A percentile compares a stretch with the other conserved stretches of the same genome.
Evolutionary conservation across 2,888 invertebrate genomes (phyloP).

Genomic region (Agrochola lota): DNA sequence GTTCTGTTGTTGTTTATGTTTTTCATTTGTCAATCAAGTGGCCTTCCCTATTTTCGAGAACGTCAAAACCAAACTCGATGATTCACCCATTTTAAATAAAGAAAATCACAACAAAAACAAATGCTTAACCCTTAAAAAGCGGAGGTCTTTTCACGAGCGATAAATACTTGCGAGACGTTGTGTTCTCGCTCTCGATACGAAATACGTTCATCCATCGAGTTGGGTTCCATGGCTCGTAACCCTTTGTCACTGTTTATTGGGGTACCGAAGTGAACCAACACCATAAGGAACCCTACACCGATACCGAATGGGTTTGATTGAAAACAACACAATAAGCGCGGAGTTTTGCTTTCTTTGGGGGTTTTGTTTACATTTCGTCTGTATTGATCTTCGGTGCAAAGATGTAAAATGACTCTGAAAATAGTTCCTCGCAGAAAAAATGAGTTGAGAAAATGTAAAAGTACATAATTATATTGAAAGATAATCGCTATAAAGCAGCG

Average conservation of each 20-base stretch:
- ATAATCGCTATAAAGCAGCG: not conserved
- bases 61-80: conserved; percentile 15
- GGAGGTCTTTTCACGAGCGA: conserved; percentile 47
- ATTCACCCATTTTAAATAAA: not conserved
- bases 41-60: not conserved
- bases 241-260: conserved; percentile 81
- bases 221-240: conserved; percentile 74
- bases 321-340: conserved; percentile 67
- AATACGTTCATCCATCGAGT: conserved; percentile 68
- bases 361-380: conserved; percentile 20
- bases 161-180: conserved; percentile 56
- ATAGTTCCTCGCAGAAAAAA: not conserved
- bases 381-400: not conserved
- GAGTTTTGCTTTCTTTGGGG: conserved; percentile 18
- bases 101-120: conserved; percentile 30
- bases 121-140: conserved; percentile 34
- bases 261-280: conserved; percentile 72
- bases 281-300: conserved; percentile 69
- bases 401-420: not conserved
- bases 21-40: not conserved
- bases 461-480: not conserved
- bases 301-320: conserved; percentile 70
- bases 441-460: not conserved
- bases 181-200: conserved; percentile 55
- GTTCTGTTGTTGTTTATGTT: not conserved